Conservation (phyloP, 2,113 vertebrate species). For the Centropus unirufus region DNA sequence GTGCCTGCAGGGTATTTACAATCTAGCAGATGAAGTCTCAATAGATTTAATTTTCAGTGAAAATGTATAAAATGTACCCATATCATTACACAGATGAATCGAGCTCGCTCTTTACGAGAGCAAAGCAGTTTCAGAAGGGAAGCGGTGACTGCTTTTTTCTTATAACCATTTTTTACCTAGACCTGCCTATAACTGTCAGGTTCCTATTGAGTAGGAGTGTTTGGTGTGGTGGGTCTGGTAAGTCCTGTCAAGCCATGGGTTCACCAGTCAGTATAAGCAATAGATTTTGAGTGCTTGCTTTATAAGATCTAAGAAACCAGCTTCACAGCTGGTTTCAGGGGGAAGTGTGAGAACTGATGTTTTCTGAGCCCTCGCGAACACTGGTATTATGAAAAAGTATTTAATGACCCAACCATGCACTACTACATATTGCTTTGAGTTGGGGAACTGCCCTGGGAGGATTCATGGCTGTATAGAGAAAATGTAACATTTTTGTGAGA, state of each 20-base stretch:
- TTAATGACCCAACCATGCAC: not conserved
- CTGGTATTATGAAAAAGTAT: not conserved
- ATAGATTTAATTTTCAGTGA: not conserved
- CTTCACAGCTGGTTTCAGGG: not conserved
- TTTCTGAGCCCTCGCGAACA: not conserved
- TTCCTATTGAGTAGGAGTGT: not conserved
- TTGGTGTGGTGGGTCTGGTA: not conserved
- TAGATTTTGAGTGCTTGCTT: not conserved
- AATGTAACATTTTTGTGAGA: not conserved
- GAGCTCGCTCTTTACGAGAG: conserved; percentile 10
- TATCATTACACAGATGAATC: not conserved
- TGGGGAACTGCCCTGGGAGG: not conserved
- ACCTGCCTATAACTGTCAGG: not conserved
- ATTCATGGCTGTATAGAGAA: not conserved
- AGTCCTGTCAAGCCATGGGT: not conserved
- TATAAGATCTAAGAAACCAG: not conserved
- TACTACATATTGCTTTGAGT: not conserved
- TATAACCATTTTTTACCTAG: not conserved
- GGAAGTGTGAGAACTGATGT: not conserved
- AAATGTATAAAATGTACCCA: not conserved
- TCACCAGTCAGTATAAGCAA: not conserved
- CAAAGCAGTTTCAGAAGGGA: not conserved
- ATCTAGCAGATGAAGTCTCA: not conserved
- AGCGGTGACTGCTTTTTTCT: not conserved
- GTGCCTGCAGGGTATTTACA: not conserved